Base-by-base conservation (phyloP, 2,797 vertebrate species). In the Discoglossus pictus region DNA sequence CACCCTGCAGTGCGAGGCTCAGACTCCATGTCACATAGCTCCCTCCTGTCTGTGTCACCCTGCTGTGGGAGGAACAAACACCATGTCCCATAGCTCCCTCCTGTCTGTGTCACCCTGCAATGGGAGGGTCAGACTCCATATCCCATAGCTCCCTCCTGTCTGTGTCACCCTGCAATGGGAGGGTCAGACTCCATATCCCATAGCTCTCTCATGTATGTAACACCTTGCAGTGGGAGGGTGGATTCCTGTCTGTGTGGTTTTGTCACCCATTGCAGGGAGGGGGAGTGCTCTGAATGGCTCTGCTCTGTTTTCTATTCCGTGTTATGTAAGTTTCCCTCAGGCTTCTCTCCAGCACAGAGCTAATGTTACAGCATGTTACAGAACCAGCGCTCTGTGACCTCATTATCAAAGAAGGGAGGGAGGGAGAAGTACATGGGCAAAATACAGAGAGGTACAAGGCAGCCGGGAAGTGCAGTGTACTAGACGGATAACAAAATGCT, bases 301-400 rank as follows among this genome's bases (percentile, higher is more conserved):
- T 23, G 21, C 24, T 11, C 47, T 18, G 42, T 15, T 47, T 10
- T n/a, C 2, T 10, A 27, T 54, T 40, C 51, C 5, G 18, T 36
- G 44, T 66, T 66, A 66, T 25, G 64, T 66, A 66, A 66, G 53
- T 40, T 66, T 16, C 48, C 31, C 51, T 55, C 51, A 16, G 11
- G 42, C 63, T 12, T 34, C 27, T 55, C 64, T 34, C 4, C 44
- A 21, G 18, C 46, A 43, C 4, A 13, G 18, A 48, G 53, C 63
- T 66, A 48, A 59, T 50, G 44, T 66, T 66, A 66, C 64, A 40
- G 53, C 64, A 66, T 58, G 64, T 66, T 66, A 66, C 52, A 20
- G 24, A 66, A 59, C 34, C 64, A 58, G 64, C 34, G 18, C 21
- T 2, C 18, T 34, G 53, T 59, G 53, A 66, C 64, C 64, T 59